phyloP scores from a whole-genome alignment of 2,888 invertebrate species.

The Ctena decussata region DNA sequence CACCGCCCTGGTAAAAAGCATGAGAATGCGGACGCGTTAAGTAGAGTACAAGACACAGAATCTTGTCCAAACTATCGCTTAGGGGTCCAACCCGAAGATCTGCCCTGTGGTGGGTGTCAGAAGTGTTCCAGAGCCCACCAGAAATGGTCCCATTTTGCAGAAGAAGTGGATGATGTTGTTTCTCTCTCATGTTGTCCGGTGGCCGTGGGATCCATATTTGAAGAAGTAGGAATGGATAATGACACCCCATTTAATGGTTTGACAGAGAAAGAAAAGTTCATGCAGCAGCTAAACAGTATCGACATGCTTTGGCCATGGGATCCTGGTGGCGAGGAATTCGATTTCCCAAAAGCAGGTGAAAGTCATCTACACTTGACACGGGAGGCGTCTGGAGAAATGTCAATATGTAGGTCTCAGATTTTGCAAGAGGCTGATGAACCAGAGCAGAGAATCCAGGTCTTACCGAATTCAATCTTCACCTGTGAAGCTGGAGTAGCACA shows the following conservation, averaged over 20 bases:
- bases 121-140: constrained; percentile 26
- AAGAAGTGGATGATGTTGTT: constrained; percentile 28
- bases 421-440: neutral
- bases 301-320: neutral
- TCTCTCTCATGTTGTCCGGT: neutral
- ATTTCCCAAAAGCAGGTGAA: neutral
- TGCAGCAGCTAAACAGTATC: neutral
- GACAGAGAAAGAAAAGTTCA: neutral
- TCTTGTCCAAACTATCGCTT: neutral
- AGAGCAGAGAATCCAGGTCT: neutral
- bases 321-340: neutral
- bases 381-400: neutral
- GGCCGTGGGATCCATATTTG: neutral
- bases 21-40: neutral
- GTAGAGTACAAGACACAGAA: neutral
- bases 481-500: neutral
- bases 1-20: neutral
- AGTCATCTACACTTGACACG: neutral
- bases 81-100: neutral
- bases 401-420: neutral
- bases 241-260: neutral
- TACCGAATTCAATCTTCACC: neutral
- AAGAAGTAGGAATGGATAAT: neutral
- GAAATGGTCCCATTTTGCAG: constrained; percentile 19
- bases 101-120: constrained; percentile 37